Evolutionary conservation across 2,113 vertebrate genomes (phyloP).

Genomic region (Ceratotherium simum): DNA sequence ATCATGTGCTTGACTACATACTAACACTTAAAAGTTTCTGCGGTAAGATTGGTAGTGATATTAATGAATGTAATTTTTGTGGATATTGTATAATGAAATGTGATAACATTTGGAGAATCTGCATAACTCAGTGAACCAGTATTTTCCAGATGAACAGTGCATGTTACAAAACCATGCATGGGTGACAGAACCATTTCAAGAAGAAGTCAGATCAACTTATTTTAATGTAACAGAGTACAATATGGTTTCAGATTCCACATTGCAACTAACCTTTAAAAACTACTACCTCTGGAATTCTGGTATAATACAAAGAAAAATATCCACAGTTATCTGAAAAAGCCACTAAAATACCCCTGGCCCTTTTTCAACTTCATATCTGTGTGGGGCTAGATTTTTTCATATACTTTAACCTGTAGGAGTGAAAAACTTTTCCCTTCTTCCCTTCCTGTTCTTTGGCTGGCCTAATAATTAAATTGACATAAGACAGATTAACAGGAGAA

Average conservation of each 20-base stretch:
- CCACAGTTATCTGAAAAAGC: slow-evolving; percentile 26
- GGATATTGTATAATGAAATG: not conserved
- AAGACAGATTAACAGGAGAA: not conserved
- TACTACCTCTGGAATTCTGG: not conserved
- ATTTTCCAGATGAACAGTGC: slow-evolving; percentile 18
- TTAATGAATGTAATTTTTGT: slow-evolving; percentile 11
- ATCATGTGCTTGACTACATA: not conserved
- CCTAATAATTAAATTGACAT: not conserved
- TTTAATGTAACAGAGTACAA: slow-evolving; percentile 5
- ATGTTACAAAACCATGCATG: not conserved
- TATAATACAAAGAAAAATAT: not conserved
- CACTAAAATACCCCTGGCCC: not conserved
- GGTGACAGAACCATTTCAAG: slow-evolving; percentile 16
- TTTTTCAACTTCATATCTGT: not conserved
- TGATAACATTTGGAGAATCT: not conserved
- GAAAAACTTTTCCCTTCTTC: not conserved
- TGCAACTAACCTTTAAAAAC: slow-evolving; percentile 15
- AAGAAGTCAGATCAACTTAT: not conserved
- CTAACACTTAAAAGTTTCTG: slow-evolving; percentile 1
- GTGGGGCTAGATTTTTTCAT: not conserved
- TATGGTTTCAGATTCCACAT: not conserved
- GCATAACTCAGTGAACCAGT: not conserved
- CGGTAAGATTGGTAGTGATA: not conserved
- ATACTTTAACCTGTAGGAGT: not conserved
- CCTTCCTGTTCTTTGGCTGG: not conserved